Evolutionary conservation across 2,113 vertebrate species (phyloP).

Genomic region (Toxostoma redivivum): DNA sequence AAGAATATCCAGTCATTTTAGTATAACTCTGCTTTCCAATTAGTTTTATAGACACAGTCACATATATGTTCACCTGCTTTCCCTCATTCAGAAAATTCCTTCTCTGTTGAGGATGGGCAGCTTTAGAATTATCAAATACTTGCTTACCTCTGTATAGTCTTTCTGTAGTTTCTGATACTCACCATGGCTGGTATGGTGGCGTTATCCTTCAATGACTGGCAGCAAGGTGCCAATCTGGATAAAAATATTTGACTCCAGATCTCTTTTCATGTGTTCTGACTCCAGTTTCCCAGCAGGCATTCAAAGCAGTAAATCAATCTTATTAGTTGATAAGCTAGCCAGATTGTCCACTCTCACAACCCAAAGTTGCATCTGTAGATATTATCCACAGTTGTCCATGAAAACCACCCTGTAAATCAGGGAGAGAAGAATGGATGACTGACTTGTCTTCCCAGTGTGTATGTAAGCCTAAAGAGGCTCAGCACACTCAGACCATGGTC

Average conservation of each 20-base stretch:
- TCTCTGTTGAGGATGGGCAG: background rate
- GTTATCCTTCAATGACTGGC: background rate
- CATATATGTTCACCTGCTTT: background rate
- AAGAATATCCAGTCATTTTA: background rate
- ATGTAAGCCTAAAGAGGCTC: background rate
- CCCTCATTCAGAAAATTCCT: background rate
- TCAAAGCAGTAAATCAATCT: background rate
- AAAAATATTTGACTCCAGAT: background rate
- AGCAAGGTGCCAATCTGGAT: background rate
- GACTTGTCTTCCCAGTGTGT: background rate
- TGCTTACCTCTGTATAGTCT: background rate
- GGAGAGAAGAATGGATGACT: background rate
- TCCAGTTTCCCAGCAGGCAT: background rate
- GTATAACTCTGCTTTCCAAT: background rate
- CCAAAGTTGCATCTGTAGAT: background rate
- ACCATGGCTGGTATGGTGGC: rapidly evolving
- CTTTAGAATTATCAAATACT: background rate
- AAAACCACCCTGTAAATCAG: background rate
- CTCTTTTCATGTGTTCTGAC: background rate
- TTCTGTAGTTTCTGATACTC: background rate
- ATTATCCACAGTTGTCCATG: background rate
- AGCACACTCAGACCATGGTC: background rate
- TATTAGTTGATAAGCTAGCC: background rate
- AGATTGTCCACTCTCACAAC: background rate
- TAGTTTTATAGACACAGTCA: background rate